Evolutionary conservation across 2,888 invertebrate species (phyloP).

Genomic region (Hirtodrosophila duncani): DNA sequence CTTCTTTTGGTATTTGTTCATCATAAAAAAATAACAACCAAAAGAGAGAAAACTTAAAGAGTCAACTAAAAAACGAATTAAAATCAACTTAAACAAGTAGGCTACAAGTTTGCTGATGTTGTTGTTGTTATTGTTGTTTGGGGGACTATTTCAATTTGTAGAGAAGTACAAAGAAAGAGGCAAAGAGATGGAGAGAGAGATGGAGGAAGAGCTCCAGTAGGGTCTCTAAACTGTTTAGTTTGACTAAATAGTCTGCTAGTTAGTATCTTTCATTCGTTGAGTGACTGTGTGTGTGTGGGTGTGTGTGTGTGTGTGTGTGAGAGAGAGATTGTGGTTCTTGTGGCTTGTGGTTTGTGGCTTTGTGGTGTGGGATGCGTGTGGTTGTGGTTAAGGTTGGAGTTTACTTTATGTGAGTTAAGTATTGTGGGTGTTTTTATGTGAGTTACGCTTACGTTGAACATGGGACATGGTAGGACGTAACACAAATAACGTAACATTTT

Average conservation of each 20-base stretch:
- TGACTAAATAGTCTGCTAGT: constrained; percentile 11
- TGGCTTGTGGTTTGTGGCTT: constrained; percentile 9
- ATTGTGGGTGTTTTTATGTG: constrained; percentile 17
- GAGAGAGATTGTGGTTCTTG: constrained; percentile 16
- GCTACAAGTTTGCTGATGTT: constrained; percentile 1
- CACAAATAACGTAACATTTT: constrained; percentile 59
- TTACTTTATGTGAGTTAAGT: constrained; percentile 6
- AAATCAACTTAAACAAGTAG: constrained; percentile 23
- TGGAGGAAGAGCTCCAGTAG: constrained; percentile 5
- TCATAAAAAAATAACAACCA: constrained; percentile 45
- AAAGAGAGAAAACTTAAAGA: constrained; percentile 35
- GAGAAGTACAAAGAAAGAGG: constrained; percentile 1
- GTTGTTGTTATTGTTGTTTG: neutral
- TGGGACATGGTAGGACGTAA: constrained; percentile 64
- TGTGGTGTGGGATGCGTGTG: constrained; percentile 21
- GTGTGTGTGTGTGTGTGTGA: constrained; percentile 30
- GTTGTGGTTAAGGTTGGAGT: constrained; percentile 14
- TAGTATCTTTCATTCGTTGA: constrained; percentile 36
- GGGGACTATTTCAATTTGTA: neutral
- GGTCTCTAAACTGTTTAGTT: constrained; percentile 19
- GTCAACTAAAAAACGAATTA: constrained; percentile 36
- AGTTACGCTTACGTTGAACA: constrained; percentile 15
- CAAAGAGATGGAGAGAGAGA: neutral
- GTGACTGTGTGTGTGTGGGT: constrained; percentile 25
- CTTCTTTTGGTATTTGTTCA: no score